Evolutionary conservation across 2,113 vertebrate species (phyloP), one percentile per base, ranked within the genome.

Genomic region (Apistogramma diplotaenia): DNA sequence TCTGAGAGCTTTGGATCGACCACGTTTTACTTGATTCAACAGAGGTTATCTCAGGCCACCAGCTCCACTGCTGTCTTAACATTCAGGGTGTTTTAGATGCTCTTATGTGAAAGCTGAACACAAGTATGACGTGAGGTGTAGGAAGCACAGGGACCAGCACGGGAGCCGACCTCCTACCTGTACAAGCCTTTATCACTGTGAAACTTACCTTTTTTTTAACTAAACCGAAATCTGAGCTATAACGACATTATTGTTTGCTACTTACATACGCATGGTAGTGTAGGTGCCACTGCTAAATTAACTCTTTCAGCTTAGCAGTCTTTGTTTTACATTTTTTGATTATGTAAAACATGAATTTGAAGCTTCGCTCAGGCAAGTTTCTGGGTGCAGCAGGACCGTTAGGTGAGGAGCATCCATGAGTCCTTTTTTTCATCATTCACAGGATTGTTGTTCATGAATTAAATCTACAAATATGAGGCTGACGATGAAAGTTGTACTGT

Each of bases 191-290:
- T 31, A 31, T 70, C 43, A 31, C 43, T 49, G 43, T 25, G 16
- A 0, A 2, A 29, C 16, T 18, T 29, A 40, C 40, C 40, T 29
- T 70, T 51, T 53, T 70, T 29, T 49, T 23, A 40, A 40, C 37
- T 11, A 13, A 40, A 40, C 37, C 33, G 7, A 8, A 33, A 33
- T 9, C 8, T 35, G 8, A 35, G 9, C 33, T 35, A 35, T 35
- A 35, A 8, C 33, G 8, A 5, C 40, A 7, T 67, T 49, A 37
- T 31, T 51, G 10, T n/a, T 70, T 31, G 43, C 18, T 13, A 25
- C 18, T 51, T 29, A n/a, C 10, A 29, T 0, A 40, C 62, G n/a
- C 43, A 0, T 8, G 43, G 51, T 31, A 0, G 6, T 11, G 11
- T 13, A 70, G 10, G 25, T 70, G 65, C 43, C 65, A 51, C 65